These are phyloP conservation scores for Struthio camelus DNA, from an alignment of 2,113 vertebrate species.

Conservation along the genomic window DNA sequence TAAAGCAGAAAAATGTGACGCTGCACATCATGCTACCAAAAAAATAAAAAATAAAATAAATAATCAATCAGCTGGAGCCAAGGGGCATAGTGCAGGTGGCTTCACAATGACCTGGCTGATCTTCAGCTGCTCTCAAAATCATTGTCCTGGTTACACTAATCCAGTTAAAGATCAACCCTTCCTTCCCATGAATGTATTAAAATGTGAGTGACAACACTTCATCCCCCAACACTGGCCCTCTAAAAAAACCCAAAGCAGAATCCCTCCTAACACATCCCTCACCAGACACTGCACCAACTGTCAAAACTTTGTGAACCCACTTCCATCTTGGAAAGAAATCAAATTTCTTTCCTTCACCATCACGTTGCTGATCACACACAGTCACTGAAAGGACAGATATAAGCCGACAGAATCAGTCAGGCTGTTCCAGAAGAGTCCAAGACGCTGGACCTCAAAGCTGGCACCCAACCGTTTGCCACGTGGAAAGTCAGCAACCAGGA, in stretches of 20 bases:
- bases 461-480: not conserved
- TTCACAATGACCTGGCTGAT: not conserved
- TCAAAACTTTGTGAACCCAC: not conserved
- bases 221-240: not conserved
- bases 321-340: not conserved
- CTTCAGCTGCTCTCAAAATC: slow-evolving; percentile 16
- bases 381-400: not conserved
- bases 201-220: not conserved
- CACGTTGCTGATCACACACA: not conserved
- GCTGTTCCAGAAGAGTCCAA: not conserved
- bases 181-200: not conserved
- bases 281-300: not conserved
- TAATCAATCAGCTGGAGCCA: not conserved
- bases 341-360: not conserved
- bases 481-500: not conserved
- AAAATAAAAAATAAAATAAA: not conserved
- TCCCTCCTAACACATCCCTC: not conserved
- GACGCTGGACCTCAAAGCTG: not conserved
- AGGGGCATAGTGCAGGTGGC: slow-evolving; percentile 19
- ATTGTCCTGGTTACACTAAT: slow-evolving; percentile 30
- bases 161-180: slow-evolving; percentile 21
- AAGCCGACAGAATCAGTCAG: not conserved
- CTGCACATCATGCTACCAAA: not conserved
- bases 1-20: slow-evolving; percentile 12
- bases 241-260: not conserved